These are phyloP conservation scores for Dicaeum eximium DNA, from an alignment of 2,113 vertebrate genomes.

Conservation along the genomic window DNA sequence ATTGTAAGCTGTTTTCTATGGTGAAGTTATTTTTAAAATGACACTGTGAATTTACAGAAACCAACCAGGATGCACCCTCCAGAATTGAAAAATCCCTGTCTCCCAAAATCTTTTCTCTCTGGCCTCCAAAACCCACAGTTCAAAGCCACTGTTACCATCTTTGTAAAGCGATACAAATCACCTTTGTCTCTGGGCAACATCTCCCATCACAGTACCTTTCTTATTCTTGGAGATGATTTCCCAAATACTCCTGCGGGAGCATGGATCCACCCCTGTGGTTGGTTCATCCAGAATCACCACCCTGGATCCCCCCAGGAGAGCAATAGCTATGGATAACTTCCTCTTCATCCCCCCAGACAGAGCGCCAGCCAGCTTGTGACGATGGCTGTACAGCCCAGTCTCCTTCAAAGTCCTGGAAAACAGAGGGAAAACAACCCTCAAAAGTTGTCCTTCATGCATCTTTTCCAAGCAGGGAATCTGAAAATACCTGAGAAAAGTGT, in stretches of 20 bases:
- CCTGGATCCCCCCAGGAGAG: constrained; percentile 93
- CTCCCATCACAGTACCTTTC: constrained; percentile 73
- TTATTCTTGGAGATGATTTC: constrained; percentile 94
- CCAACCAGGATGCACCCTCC: not conserved
- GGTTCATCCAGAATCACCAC: constrained; percentile 96
- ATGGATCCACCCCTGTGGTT: constrained; percentile 94
- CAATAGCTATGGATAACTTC: constrained; percentile 95
- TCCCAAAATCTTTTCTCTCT: not conserved
- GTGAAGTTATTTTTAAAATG: not conserved
- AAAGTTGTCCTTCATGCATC: not conserved
- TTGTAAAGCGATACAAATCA: not conserved
- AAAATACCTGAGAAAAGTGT: not conserved
- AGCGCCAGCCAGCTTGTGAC: constrained; percentile 88
- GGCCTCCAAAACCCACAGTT: not conserved
- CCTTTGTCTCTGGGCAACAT: not conserved
- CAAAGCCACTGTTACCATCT: not conserved
- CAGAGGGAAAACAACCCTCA: not conserved
- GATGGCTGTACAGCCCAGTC: constrained; percentile 87
- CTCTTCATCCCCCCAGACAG: constrained; percentile 96
- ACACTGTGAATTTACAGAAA: not conserved
- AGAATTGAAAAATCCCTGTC: not conserved
- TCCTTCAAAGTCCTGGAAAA: constrained; percentile 86
- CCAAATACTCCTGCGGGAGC: constrained; percentile 95
- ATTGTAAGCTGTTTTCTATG: not conserved
- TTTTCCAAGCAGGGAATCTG: not conserved